These are phyloP conservation scores for Chloroceryle inda DNA, from an alignment of 2,797 vertebrate genomes.

Conservation along the genomic window DNA sequence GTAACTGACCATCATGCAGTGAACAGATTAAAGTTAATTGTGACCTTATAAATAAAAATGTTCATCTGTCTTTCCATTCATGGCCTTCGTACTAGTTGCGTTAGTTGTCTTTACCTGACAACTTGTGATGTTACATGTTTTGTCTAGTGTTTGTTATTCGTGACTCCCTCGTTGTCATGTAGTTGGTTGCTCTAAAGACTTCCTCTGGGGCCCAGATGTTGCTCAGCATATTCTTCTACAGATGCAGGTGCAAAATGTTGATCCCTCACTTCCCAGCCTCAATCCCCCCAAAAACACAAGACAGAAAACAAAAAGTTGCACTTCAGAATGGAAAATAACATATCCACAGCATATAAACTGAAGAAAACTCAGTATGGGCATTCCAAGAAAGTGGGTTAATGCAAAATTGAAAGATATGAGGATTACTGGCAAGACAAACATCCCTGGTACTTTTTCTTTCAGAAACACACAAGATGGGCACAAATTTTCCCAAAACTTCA, in stretches of 20 bases:
- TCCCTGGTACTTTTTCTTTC: background rate
- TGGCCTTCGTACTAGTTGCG: background rate
- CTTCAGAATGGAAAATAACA: background rate
- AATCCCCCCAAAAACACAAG: background rate
- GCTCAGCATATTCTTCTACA: background rate
- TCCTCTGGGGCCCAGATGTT: background rate
- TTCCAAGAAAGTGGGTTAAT: background rate
- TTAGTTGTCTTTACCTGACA: background rate
- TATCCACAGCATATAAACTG: background rate
- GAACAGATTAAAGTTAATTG: background rate
- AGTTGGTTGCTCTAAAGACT: background rate
- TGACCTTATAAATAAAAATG: background rate
- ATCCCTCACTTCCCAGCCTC: background rate
- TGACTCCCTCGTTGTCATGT: background rate
- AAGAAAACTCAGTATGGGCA: background rate
- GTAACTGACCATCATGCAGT: background rate
- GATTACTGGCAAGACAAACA: background rate
- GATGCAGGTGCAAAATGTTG: background rate
- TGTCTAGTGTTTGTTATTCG: background rate
- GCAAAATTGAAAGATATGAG: background rate
- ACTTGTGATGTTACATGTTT: background rate
- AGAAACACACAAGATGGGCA: background rate
- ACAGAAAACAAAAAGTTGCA: background rate
- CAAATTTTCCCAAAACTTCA: background rate
- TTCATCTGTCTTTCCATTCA: background rate